Evolutionary conservation across 92 coral and sea anemone species (phyloP).

Genomic region (Scolanthus callimorphus): DNA sequence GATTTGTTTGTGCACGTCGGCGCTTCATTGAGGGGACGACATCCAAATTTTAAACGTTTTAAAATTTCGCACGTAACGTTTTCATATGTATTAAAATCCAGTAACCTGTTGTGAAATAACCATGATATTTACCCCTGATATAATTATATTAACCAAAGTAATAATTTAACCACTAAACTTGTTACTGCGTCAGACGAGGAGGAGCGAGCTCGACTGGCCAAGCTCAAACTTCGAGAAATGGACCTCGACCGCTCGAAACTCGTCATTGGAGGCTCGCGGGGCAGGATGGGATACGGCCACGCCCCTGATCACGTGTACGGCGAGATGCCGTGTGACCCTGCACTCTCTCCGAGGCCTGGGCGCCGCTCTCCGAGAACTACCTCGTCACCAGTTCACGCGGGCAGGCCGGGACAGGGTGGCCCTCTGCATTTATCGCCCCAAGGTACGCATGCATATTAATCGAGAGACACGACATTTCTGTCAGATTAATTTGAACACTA

Average conservation of each 20-base stretch:
- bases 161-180: slow-evolving; percentile 1
- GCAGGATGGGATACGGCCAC: slow-evolving; percentile 81
- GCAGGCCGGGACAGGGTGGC: slow-evolving; percentile 51
- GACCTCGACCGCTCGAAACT: slow-evolving; percentile 65
- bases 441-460: slow-evolving; percentile 8
- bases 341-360: slow-evolving; percentile 76
- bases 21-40: too few species aligned
- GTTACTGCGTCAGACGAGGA: slow-evolving; percentile 90
- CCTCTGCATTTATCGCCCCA: slow-evolving; percentile 28
- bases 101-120: too few species aligned
- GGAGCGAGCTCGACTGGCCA: slow-evolving; percentile 62
- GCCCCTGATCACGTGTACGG: slow-evolving; percentile 76
- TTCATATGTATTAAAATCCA: too few species aligned
- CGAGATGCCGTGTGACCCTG: slow-evolving; percentile 56
- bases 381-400: slow-evolving; percentile 46
- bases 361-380: slow-evolving; percentile 70
- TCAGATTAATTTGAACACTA: too few species aligned
- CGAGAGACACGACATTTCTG: too few species aligned
- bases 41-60: too few species aligned
- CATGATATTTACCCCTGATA: too few species aligned
- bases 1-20: too few species aligned
- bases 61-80: too few species aligned
- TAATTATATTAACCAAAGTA: background rate
- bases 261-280: slow-evolving; percentile 79
- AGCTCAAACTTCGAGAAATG: slow-evolving; percentile 62